Evolutionary conservation across 2,113 vertebrate genomes (phyloP).

Genomic region (Otocyon megalotis): DNA sequence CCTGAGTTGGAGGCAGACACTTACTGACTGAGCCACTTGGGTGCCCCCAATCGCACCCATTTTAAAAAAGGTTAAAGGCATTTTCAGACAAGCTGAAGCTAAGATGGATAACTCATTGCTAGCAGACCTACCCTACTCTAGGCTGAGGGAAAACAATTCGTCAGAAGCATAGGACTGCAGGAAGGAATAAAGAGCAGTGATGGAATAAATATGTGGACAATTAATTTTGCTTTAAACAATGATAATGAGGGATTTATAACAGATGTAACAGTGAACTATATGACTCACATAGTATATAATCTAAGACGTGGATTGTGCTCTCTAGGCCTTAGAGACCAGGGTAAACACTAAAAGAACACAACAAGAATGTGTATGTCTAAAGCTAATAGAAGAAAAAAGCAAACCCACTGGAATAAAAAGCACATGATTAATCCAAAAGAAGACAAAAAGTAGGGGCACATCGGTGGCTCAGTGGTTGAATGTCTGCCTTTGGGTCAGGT

Average conservation of each 20-base stretch:
- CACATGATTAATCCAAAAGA: background rate
- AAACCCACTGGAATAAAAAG: background rate
- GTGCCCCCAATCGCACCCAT: background rate
- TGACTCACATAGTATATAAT: background rate
- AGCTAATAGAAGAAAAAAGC: background rate
- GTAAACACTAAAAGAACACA: background rate
- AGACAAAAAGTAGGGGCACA: background rate
- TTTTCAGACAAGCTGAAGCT: background rate
- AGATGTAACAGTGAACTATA: background rate
- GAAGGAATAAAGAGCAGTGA: background rate
- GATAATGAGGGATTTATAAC: background rate
- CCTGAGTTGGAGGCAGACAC: too few species aligned
- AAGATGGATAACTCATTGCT: background rate
- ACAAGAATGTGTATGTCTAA: constrained; percentile 4
- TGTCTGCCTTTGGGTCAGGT: too few species aligned
- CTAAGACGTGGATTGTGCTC: background rate
- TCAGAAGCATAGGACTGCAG: background rate
- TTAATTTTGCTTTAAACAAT: background rate
- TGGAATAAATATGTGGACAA: background rate
- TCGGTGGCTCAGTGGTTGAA: too few species aligned
- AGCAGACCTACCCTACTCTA: background rate
- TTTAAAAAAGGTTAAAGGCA: background rate
- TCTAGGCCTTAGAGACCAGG: background rate
- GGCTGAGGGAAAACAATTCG: background rate
- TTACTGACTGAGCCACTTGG: too few species aligned